Percentiles rank a stretch among this genome's conserved stretches.
Conservation (phyloP, 2,888 invertebrate genomes). For the Caenorhabditis wallacei region DNA sequence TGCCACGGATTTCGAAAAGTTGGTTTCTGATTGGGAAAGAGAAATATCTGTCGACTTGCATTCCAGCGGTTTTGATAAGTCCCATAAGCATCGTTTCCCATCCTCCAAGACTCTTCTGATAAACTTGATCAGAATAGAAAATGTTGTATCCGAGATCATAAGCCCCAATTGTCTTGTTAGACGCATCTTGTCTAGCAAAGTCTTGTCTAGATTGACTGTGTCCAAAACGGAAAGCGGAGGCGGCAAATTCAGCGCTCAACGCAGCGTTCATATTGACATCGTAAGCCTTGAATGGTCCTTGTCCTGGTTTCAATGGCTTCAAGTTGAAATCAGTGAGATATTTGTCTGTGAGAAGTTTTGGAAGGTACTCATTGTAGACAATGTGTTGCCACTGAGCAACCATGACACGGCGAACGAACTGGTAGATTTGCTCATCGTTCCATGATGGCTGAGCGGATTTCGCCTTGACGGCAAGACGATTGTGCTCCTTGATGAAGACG, state of each 20-base stretch:
- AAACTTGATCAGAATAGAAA: constrained; percentile 63
- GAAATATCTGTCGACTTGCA: constrained; percentile 69
- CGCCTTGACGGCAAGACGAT: constrained; percentile 71
- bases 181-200: constrained; percentile 59
- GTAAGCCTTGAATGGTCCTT: constrained; percentile 34
- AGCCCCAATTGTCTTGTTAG: constrained; percentile 41
- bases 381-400: constrained; percentile 86
- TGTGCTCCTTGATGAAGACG: constrained; percentile 78
- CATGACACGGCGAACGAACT: constrained; percentile 83
- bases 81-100: constrained; percentile 67
- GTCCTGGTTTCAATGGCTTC: constrained; percentile 37
- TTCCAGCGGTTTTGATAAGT: constrained; percentile 66
- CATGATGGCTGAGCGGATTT: constrained; percentile 52
- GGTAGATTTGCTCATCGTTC: constrained; percentile 71
- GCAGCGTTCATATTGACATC: constrained; percentile 35
- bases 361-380: constrained; percentile 86
- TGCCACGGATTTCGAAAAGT: constrained; percentile 90
- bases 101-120: constrained; percentile 56
- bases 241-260: constrained; percentile 88
- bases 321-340: constrained; percentile 66
- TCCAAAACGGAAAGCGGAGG: constrained; percentile 93
- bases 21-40: constrained; percentile 75
- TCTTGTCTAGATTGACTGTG: constrained; percentile 67
- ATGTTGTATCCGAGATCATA: constrained; percentile 63
- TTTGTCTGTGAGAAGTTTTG: constrained; percentile 87